phyloP scores from a whole-genome alignment of 2,113 vertebrate genomes.

The Halichoeres trimaculatus region DNA sequence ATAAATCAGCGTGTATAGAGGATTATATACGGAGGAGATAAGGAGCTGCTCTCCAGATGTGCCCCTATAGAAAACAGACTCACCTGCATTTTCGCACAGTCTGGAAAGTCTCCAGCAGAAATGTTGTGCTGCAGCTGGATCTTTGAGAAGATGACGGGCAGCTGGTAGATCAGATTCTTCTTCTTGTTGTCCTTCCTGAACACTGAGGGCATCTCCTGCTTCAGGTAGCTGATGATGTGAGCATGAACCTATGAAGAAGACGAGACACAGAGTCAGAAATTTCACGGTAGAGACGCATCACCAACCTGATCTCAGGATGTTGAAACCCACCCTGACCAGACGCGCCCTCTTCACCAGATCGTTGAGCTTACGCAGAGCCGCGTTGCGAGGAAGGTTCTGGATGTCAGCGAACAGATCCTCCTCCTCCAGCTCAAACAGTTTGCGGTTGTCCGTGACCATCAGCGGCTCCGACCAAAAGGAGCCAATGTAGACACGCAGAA shows the following conservation, averaged over 20 bases:
- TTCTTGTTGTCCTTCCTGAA: slow-evolving; percentile 94
- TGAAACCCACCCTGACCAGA: slow-evolving; percentile 88
- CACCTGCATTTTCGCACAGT: slow-evolving; percentile 94
- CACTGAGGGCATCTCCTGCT: slow-evolving; percentile 93
- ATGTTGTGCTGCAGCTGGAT: slow-evolving; percentile 94
- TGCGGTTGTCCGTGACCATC: slow-evolving; percentile 88
- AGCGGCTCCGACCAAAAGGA: slow-evolving; percentile 95
- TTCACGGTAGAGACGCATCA: not conserved
- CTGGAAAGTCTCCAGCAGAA: slow-evolving; percentile 92
- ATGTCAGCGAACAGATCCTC: slow-evolving; percentile 93
- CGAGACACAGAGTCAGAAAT: not conserved
- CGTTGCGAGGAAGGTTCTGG: slow-evolving; percentile 92
- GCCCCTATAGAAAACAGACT: slow-evolving; percentile 16
- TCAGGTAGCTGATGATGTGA: slow-evolving; percentile 92
- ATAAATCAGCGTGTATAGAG: not conserved
- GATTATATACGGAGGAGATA: not conserved
- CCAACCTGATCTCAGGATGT: not conserved
- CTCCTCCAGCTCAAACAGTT: slow-evolving; percentile 92
- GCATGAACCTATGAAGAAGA: slow-evolving; percentile 87
- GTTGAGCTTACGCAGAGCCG: slow-evolving; percentile 92
- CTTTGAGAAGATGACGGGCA: slow-evolving; percentile 91
- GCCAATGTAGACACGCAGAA: slow-evolving; percentile 93
- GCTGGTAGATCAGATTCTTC: slow-evolving; percentile 90
- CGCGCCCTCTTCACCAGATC: slow-evolving; percentile 93
- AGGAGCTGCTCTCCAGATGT: not conserved